A percentile compares a stretch with the other conserved stretches of the same genome.
phyloP scores from a whole-genome alignment of 2,113 vertebrate genomes.

The Pollachius pollachius region DNA sequence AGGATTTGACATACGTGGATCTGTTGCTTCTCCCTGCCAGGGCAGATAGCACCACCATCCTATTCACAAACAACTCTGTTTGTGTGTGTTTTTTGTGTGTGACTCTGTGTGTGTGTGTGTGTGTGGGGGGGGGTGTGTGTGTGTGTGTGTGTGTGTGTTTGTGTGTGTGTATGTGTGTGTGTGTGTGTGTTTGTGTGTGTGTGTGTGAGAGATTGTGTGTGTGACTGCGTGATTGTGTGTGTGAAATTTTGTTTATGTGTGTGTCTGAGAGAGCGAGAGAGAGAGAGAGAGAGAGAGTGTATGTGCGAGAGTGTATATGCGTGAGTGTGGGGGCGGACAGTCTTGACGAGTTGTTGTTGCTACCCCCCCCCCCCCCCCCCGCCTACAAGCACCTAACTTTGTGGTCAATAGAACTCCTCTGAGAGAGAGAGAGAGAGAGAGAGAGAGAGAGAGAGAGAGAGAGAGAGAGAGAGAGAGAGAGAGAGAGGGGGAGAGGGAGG shows the following conservation, averaged over 20 bases:
- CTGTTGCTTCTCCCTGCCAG: slow-evolving; percentile 34
- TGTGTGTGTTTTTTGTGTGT: background rate
- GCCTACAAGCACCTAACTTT: too few species aligned
- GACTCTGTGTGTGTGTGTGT: too few species aligned
- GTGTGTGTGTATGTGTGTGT: background rate
- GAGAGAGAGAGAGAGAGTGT: too few species aligned
- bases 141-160: slow-evolving; percentile 24
- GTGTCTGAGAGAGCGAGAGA: too few species aligned
- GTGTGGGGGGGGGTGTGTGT: slow-evolving; percentile 28
- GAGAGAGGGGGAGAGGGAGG: too few species aligned
- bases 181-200: too few species aligned
- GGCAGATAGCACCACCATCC: slow-evolving; percentile 46
- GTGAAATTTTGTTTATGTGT: too few species aligned
- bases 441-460: too few species aligned
- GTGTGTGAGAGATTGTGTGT: background rate
- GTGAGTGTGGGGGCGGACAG: background rate
- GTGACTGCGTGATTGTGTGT: background rate
- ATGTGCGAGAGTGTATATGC: background rate
- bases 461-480: too few species aligned
- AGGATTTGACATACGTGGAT: slow-evolving; percentile 38
- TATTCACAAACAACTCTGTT: too few species aligned
- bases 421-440: too few species aligned
- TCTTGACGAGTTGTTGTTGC: slow-evolving; percentile 1
- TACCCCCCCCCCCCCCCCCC: background rate
- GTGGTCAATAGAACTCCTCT: too few species aligned